Percentiles rank a stretch among this genome's conserved stretches.
These are phyloP conservation scores for Diachrysia chrysitis DNA, from an alignment of 2,888 invertebrate genomes.

Conservation along the genomic window DNA sequence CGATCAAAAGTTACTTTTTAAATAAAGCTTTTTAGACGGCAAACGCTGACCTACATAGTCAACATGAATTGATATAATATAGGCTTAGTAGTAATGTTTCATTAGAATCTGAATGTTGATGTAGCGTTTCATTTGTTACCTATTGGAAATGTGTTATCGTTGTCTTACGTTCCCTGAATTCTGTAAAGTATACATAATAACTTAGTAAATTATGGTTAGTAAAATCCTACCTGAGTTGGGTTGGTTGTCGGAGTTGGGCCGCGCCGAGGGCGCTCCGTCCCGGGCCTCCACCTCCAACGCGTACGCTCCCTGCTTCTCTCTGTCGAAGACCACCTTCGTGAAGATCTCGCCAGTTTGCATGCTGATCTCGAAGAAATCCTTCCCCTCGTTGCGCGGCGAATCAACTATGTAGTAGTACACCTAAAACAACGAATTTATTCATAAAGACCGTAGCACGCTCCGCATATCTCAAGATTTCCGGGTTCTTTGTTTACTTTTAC, in stretches of 20 bases:
- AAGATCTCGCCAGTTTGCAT: constrained; percentile 98
- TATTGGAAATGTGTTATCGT: background rate
- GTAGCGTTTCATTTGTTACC: background rate
- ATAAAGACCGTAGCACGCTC: constrained; percentile 63
- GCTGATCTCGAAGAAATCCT: constrained; percentile 99
- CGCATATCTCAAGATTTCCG: constrained; percentile 64
- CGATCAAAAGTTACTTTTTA: constrained; percentile 6
- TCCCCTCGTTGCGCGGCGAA: constrained; percentile 97
- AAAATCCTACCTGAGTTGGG: constrained; percentile 96
- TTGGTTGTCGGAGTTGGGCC: constrained; percentile 97
- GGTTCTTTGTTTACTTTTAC: constrained; percentile 64
- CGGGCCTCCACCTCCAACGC: constrained; percentile 98
- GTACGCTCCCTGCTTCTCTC: constrained; percentile 99
- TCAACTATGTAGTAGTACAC: constrained; percentile 98
- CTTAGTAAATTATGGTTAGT: background rate
- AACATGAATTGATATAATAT: background rate
- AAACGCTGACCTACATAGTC: background rate
- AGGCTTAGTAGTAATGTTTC: background rate
- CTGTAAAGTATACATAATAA: constrained; percentile 5
- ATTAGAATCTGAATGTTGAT: background rate
- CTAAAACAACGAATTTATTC: constrained; percentile 88
- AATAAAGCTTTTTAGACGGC: constrained; percentile 1
- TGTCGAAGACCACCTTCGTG: constrained; percentile 98
- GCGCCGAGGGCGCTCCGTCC: constrained; percentile 98
- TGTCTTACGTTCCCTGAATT: background rate